Base-by-base conservation (phyloP, 2,888 invertebrate species). In the Acleris laterana region DNA sequence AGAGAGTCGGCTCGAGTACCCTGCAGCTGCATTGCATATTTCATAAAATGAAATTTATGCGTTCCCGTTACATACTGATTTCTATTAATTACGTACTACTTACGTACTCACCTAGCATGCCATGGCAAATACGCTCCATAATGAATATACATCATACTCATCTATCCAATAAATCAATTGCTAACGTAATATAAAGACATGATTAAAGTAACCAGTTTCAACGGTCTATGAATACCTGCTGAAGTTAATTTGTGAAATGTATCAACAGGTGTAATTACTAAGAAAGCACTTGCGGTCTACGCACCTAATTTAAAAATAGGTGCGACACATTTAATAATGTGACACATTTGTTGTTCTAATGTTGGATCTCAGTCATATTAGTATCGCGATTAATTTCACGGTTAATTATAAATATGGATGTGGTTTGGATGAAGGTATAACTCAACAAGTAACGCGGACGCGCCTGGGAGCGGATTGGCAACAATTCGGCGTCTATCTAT, bases 11-110 rank as follows among this genome's bases (percentile, higher is more conserved):
- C 74, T 74, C 66, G 59, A 50, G 48, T 57, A 62, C 73, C 74
- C 74, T 71, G 76, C 87, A 87, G 82, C 81, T 85, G 85, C 78
- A 81, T 67, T 72, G 71, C 77, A 82, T 83, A 77, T 80, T 83
- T 84, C 79, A 84, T 78, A 70, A 75, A 73, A 68, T 63, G 64
- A 71, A 64, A 66, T 62, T 69, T 70, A 72, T 62, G 63, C 38
- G 62, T 68, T 70, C 67, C 49, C 25, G 46, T 61, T 46, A 56
- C 51, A 38, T 46, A 56, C 32, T 48, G 44, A 51, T 56, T 56
- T 51, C 55, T 56, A 65, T 64, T 65, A 60, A 61, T 53, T 65
- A 50, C 44, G 19, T 44, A 38, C 51, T 38, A 57, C 57, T 61
- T 51, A 61, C 61, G n/a, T n/a, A n/a, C 46, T 61, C 38, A 38